Conservation (phyloP, 2,888 invertebrate species). For the Cosmia pyralina region DNA sequence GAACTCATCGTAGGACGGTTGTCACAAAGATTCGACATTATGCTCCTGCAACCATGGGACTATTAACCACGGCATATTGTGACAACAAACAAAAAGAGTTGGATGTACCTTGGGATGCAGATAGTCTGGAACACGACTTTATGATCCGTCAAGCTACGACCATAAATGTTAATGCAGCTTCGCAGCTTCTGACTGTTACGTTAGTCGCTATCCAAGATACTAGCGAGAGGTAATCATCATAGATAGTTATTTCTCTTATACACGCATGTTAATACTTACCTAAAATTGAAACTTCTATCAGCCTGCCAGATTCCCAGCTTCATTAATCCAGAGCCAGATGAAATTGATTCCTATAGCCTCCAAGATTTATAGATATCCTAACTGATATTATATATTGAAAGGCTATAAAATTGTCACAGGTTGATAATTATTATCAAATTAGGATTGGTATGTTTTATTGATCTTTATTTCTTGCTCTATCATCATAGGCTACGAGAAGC, state of each 20-base stretch:
- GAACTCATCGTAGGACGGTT: conserved; percentile 67
- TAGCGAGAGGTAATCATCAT: conserved; percentile 83
- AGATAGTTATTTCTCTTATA: conserved; percentile 14
- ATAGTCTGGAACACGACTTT: conserved; percentile 87
- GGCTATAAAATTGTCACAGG: background rate
- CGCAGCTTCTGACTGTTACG: conserved; percentile 88
- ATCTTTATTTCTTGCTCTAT: background rate
- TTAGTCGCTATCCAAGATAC: conserved; percentile 89
- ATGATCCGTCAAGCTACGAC: conserved; percentile 89
- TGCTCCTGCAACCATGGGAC: conserved; percentile 76
- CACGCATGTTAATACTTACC: background rate
- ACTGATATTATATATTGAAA: background rate
- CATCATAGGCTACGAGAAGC: conserved; percentile 81
- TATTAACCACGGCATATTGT: conserved; percentile 77
- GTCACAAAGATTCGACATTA: conserved; percentile 71
- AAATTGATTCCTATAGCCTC: background rate
- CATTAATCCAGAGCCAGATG: background rate
- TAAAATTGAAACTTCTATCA: background rate
- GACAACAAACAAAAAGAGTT: conserved; percentile 73
- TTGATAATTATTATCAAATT: conserved; percentile 1
- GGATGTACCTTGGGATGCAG: conserved; percentile 73
- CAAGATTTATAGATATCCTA: background rate
- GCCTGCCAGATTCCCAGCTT: background rate
- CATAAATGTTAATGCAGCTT: conserved; percentile 88
- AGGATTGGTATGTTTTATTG: background rate